Evolutionary conservation across 2,888 invertebrate genomes (phyloP).

Genomic region (Drosophila tripunctata): DNA sequence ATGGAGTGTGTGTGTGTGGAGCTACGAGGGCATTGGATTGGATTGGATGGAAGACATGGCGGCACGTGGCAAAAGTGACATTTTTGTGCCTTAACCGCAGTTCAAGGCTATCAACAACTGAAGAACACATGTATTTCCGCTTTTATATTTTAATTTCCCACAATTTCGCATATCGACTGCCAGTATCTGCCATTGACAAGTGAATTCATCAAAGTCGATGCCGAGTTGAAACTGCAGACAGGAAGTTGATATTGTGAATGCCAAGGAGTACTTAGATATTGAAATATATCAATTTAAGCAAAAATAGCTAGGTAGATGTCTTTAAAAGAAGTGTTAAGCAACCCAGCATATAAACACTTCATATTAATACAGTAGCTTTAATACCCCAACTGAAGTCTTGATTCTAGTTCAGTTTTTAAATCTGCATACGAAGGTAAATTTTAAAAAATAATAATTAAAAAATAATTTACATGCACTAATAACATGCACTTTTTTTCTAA

Average conservation of each 20-base stretch:
- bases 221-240: not conserved
- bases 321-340: too few species aligned
- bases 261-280: not conserved
- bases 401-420: too few species aligned
- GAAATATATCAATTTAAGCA: not conserved
- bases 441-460: too few species aligned
- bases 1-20: not conserved
- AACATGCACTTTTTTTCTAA: too few species aligned
- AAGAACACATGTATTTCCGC: conserved; percentile 29
- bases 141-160: conserved; percentile 39
- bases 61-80: conserved; percentile 16
- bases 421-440: too few species aligned
- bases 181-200: conserved; percentile 28
- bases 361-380: too few species aligned
- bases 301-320: not conserved
- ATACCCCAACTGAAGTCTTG: too few species aligned
- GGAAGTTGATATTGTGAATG: not conserved
- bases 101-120: conserved; percentile 8
- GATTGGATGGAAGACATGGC: not conserved
- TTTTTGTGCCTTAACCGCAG: conserved; percentile 21
- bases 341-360: not conserved
- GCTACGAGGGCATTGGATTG: not conserved
- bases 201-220: conserved; percentile 34
- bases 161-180: conserved; percentile 3
- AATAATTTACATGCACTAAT: too few species aligned